Percentiles rank a stretch among this genome's conserved stretches.
Evolutionary conservation across 2,113 vertebrate genomes (phyloP).

Genomic region (Channa maculata): DNA sequence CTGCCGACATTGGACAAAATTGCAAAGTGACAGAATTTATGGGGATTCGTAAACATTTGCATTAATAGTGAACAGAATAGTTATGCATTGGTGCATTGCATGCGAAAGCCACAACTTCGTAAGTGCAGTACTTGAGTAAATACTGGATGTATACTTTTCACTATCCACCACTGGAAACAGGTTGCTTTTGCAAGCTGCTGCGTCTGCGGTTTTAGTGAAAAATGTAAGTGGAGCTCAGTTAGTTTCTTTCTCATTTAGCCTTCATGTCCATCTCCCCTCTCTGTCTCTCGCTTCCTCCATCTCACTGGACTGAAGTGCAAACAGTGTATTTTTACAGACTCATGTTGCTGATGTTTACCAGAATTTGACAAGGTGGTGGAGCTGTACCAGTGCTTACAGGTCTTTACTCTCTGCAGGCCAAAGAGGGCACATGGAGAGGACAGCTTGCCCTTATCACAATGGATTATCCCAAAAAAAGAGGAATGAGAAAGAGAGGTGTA

Average conservation of each 20-base stretch:
- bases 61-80: no score
- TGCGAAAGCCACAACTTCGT: neutral
- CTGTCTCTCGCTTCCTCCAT: conserved; percentile 4
- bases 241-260: conserved; percentile 4
- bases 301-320: conserved; percentile 22
- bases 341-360: conserved; percentile 9
- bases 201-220: neutral
- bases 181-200: neutral
- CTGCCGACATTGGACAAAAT: no score
- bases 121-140: neutral
- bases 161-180: neutral
- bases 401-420: conserved; percentile 53
- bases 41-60: no score
- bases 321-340: conserved; percentile 40
- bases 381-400: conserved; percentile 51
- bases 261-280: neutral
- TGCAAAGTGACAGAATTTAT: no score
- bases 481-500: conserved; percentile 4
- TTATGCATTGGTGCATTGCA: no score
- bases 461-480: conserved; percentile 49
- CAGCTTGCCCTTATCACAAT: conserved; percentile 53
- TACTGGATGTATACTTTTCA: no score
- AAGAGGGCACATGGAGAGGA: conserved; percentile 53
- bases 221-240: neutral
- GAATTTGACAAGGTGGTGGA: conserved; percentile 29